Percentiles rank a stretch among this genome's conserved stretches.
phyloP scores from a whole-genome alignment of 2,888 invertebrate species.

The Sarcophaga variegata region DNA sequence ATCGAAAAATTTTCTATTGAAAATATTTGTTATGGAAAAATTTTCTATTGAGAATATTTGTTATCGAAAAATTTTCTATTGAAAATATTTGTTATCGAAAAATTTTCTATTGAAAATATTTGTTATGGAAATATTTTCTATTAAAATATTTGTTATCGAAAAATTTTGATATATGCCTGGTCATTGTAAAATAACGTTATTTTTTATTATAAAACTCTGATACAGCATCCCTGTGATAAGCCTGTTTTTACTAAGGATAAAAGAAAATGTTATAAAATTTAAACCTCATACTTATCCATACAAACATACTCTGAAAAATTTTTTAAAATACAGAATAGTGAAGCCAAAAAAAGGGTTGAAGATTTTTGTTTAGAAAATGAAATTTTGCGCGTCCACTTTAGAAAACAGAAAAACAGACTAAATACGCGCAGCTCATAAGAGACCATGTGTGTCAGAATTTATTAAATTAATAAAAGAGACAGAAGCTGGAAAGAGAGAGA shows the following conservation, averaged over 20 bases:
- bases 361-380: slow-evolving; percentile 13
- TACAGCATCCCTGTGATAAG: slow-evolving; percentile 57
- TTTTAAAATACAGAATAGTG: not conserved
- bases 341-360: slow-evolving; percentile 61
- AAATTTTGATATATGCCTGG: slow-evolving; percentile 26
- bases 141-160: not conserved
- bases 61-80: too few species aligned
- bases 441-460: slow-evolving; percentile 61
- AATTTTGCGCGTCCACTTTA: slow-evolving; percentile 64
- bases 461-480: slow-evolving; percentile 40
- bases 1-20: too few species aligned
- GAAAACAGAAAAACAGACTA: slow-evolving; percentile 31
- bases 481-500: not conserved
- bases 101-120: too few species aligned
- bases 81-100: too few species aligned
- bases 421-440: slow-evolving; percentile 6
- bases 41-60: too few species aligned
- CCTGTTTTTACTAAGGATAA: slow-evolving; percentile 54
- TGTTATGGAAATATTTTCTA: too few species aligned
- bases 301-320: slow-evolving; percentile 1
- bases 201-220: slow-evolving; percentile 34
- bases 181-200: slow-evolving; percentile 55
- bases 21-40: too few species aligned
- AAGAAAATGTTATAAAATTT: slow-evolving; percentile 58
- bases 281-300: slow-evolving; percentile 32